Base-by-base conservation (phyloP, 2,888 invertebrate genomes). In the Lithodes maja region DNA sequence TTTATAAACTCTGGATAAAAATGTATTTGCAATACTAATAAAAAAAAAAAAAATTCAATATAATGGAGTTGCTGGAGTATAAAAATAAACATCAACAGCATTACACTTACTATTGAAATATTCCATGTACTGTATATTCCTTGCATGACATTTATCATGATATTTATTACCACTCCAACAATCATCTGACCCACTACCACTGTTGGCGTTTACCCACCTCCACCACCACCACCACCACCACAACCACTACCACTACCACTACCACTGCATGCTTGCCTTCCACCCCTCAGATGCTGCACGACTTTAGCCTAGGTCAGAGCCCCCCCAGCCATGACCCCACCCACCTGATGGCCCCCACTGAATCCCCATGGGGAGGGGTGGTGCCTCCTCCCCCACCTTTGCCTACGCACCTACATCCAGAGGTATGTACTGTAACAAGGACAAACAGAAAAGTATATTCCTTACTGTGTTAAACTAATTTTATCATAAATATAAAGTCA, bases 331-430 rank as follows among this genome's bases (percentile, higher is more conserved):
- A 78, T 3, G 68, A 54, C 33, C 87, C 87, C 71, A 83, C 86
- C 15, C 15, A n/a, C n/a, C 53, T 75, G 78, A 74, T 75, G 49
- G 81, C 83, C 61, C 81, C 84, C 74, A 89, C 84, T 53, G 88
- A 89, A 75, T 89, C 88, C 53, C 88, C 88, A 0, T 89, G 88
- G 88, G 88, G 88, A 54, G 71, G 79, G 33, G 81, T 89, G 12
- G 88, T 89, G 3, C 96, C 96, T 0, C 98, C 98, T 0, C 98
- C 98, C 0, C 98, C 98, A 0, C 97, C 97, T 1, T 97, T 97
- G 96, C 98, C 98, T 0, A 97, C 97, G 1, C 97, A 97, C 80
- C 90, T 91, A 49, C 85, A 90, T 49, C 87, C 78, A 5, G 87
- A 87, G 88, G 90, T 90, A 71, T n/a, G 71, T 71, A 71, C 33